phyloP scores from a whole-genome alignment of 2,888 invertebrate genomes.

The Aporophyla lueneburgensis region DNA sequence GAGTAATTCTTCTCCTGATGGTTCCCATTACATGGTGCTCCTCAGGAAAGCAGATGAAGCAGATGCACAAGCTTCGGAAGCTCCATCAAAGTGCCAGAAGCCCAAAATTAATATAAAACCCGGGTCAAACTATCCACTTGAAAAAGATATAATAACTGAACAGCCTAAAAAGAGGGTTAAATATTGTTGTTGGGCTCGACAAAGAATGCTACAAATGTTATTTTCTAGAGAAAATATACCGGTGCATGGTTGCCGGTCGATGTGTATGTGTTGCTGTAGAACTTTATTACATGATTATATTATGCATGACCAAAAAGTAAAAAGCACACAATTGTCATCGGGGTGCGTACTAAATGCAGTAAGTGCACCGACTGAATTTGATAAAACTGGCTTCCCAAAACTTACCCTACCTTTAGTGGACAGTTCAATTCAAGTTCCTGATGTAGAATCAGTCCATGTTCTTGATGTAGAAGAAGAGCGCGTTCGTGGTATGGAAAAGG shows the following conservation, averaged over 20 bases:
- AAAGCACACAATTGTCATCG: neutral
- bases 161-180: constrained; percentile 29
- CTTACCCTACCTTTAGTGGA: neutral
- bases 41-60: neutral
- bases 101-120: constrained; percentile 46
- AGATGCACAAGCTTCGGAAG: neutral
- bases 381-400: neutral
- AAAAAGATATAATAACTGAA: neutral
- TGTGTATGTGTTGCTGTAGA: constrained; percentile 76
- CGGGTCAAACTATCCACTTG: constrained; percentile 19
- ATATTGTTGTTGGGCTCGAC: constrained; percentile 80
- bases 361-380: neutral
- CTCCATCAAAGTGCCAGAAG: constrained; percentile 21
- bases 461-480: neutral
- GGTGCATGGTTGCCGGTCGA: constrained; percentile 63
- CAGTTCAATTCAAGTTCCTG: neutral
- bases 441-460: neutral
- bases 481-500: neutral
- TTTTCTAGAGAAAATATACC: constrained; percentile 30
- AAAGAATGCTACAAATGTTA: constrained; percentile 53
- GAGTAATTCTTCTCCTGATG: neutral
- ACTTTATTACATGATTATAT: constrained; percentile 45
- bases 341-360: no score
- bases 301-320: constrained; percentile 23
- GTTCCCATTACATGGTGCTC: neutral